Conservation (phyloP, 2,797 vertebrate species). For the Limnodromus scolopaceus region DNA sequence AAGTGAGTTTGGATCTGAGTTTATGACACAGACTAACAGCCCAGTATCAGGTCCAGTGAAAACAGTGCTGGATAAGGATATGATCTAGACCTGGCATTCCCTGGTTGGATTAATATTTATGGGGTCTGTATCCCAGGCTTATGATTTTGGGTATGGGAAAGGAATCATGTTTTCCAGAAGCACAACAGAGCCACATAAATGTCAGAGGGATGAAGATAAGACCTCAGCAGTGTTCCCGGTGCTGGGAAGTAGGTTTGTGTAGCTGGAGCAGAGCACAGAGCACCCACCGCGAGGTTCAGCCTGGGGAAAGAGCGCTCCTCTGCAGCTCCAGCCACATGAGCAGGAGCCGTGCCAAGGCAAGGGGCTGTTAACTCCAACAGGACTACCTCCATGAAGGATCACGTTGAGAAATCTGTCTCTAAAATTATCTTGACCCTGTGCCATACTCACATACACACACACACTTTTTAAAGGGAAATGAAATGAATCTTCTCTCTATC, state of each 20-base stretch:
- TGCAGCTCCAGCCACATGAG: not conserved
- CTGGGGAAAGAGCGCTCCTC: not conserved
- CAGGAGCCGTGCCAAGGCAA: not conserved
- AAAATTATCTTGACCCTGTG: conserved; percentile 31
- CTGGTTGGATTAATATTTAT: not conserved
- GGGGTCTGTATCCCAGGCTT: not conserved
- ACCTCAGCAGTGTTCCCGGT: not conserved
- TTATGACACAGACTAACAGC: not conserved
- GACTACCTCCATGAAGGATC: not conserved
- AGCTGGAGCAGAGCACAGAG: not conserved
- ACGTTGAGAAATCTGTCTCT: not conserved
- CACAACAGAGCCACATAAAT: not conserved
- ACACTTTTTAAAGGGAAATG: not conserved
- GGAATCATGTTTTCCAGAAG: conserved; percentile 5
- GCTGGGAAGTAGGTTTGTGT: not conserved
- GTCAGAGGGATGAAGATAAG: conserved; percentile 12
- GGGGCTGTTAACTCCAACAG: not conserved
- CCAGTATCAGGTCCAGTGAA: not conserved
- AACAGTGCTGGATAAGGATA: not conserved
- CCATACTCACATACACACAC: rapidly evolving
- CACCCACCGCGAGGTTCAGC: not conserved
- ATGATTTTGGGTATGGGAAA: not conserved
- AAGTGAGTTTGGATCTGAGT: not conserved
- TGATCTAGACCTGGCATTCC: not conserved
- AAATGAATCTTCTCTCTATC: conserved; percentile 19